A percentile compares a stretch with the other conserved stretches of the same genome.
Conservation (phyloP, 35 echinoderm and acorn worm genomes). For the Patiria miniata region DNA sequence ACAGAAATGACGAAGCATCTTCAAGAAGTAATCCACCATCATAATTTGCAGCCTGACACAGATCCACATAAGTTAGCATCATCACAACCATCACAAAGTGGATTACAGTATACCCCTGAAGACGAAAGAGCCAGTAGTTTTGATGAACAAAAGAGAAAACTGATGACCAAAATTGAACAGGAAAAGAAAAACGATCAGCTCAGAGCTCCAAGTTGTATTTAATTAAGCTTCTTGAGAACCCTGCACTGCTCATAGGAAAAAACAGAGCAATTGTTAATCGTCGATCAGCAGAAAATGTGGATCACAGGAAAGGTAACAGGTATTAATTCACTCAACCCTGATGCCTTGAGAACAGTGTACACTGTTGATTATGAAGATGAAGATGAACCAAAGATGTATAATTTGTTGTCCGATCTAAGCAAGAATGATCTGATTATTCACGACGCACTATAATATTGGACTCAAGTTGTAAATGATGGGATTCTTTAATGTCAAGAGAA, state of each 20-base stretch:
- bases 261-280: conserved; percentile 26
- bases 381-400: conserved; percentile 9
- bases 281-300: not conserved
- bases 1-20: conserved; percentile 41
- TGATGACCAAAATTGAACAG: conserved; percentile 20
- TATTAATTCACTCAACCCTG: not conserved
- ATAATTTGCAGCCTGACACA: not conserved
- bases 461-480: not conserved
- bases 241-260: conserved; percentile 31
- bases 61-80: not conserved
- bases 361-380: conserved; percentile 26
- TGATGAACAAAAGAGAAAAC: conserved; percentile 14
- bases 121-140: conserved; percentile 15
- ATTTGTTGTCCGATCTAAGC: conserved; percentile 12
- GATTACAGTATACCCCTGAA: not conserved
- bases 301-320: not conserved
- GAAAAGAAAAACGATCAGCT: conserved; percentile 42
- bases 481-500: no score
- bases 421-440: conserved; percentile 23
- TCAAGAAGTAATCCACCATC: not conserved
- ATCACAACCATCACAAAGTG: conserved; percentile 8
- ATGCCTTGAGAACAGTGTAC: not conserved
- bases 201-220: not conserved
- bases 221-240: not conserved
- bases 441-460: not conserved